Conservation (phyloP, 2,888 invertebrate species). For the Troglohyphantes excavatus region DNA sequence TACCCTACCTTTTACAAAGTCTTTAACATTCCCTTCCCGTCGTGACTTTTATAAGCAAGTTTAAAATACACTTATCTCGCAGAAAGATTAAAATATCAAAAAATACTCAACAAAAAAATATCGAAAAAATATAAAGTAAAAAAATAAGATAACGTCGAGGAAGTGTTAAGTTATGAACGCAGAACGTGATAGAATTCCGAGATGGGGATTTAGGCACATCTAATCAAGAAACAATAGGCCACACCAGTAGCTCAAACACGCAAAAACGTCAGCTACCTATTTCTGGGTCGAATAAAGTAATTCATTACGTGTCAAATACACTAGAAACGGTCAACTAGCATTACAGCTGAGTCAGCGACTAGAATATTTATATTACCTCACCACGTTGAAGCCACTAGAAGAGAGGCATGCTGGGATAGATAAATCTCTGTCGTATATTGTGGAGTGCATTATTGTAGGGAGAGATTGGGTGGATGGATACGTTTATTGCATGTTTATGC, state of each 20-base stretch:
- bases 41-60: too few species aligned
- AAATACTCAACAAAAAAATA: background rate
- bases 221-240: constrained; percentile 31
- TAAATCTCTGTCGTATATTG: too few species aligned
- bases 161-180: constrained; percentile 64
- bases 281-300: constrained; percentile 45
- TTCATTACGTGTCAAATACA: constrained; percentile 54
- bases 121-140: constrained; percentile 15
- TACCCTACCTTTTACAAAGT: too few species aligned
- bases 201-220: constrained; percentile 37
- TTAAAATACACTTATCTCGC: background rate
- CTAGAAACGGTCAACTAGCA: constrained; percentile 46
- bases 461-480: too few species aligned
- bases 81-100: background rate
- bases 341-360: constrained; percentile 8
- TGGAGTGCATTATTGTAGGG: too few species aligned
- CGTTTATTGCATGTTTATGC: too few species aligned
- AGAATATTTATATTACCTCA: constrained; percentile 26
- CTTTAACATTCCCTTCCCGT: too few species aligned
- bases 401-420: too few species aligned
- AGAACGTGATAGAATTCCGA: constrained; percentile 61
- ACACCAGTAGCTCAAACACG: constrained; percentile 34
- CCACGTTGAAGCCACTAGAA: too few species aligned
- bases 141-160: constrained; percentile 35
- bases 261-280: constrained; percentile 50